Percentiles rank a stretch among this genome's conserved stretches.
Conservation (phyloP, 2,113 vertebrate genomes). For the Mesembrinibis cayennensis region DNA sequence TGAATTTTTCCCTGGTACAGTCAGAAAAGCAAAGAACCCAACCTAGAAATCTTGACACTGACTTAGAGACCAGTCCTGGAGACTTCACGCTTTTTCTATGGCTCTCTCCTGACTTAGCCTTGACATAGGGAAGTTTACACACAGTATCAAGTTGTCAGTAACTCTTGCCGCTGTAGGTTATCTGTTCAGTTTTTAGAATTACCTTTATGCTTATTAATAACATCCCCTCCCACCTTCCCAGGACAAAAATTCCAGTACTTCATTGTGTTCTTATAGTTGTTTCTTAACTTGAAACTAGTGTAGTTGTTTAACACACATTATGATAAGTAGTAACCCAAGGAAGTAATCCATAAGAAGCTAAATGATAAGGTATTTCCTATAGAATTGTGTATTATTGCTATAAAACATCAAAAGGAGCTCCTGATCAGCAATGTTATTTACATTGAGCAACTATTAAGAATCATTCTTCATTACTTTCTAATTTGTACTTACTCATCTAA, state of each 20-base stretch:
- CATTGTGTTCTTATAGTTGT: background rate
- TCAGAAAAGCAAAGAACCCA: background rate
- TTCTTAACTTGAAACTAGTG: background rate
- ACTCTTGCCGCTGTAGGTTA: background rate
- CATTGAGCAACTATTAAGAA: background rate
- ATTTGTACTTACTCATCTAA: background rate
- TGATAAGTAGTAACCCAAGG: background rate
- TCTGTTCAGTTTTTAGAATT: background rate
- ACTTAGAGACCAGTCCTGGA: background rate
- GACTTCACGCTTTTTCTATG: background rate
- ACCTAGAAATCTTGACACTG: background rate
- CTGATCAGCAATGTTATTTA: background rate
- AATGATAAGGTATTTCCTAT: background rate
- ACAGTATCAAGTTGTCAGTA: background rate
- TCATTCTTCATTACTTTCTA: background rate
- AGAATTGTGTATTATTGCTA: background rate
- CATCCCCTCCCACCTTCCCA: rapidly evolving
- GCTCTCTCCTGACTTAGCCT: background rate
- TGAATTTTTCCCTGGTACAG: background rate
- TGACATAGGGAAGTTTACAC: background rate
- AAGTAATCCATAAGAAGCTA: background rate
- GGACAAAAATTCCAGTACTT: background rate
- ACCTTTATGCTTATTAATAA: background rate
- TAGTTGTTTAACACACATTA: background rate
- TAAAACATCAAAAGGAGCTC: background rate